phyloP scores from a whole-genome alignment of 2,888 invertebrate species.

The Noctua pronuba region DNA sequence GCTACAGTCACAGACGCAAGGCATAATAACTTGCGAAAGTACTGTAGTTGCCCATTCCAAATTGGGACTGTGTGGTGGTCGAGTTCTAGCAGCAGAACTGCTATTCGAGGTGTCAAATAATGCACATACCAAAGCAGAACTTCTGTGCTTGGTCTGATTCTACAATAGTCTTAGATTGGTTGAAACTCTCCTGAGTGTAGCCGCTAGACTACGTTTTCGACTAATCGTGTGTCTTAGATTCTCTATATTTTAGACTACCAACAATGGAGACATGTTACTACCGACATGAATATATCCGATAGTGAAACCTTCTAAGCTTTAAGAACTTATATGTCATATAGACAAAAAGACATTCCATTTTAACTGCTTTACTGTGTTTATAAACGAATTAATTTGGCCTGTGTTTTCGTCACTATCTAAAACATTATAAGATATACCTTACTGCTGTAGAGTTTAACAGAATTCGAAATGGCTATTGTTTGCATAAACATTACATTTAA shows the following conservation, averaged over 20 bases:
- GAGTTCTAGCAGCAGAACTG: constrained; percentile 5
- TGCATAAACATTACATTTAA: too few relatives aligned
- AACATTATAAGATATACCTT: constrained; percentile 13
- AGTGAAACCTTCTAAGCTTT: too few relatives aligned
- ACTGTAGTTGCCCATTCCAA: too few relatives aligned
- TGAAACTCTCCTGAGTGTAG: not conserved
- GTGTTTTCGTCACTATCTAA: not conserved
- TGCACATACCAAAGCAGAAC: not conserved
- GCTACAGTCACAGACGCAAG: too few relatives aligned
- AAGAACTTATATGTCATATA: not conserved
- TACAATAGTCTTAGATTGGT: not conserved
- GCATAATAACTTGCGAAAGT: too few relatives aligned
- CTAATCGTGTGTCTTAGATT: not conserved
- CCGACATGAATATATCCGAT: not conserved
- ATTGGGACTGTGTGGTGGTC: not conserved
- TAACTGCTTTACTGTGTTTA: not conserved
- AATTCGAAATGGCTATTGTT: not conserved
- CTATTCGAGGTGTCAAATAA: not conserved
- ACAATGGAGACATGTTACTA: not conserved
- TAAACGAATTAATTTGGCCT: not conserved
- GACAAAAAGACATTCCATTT: not conserved
- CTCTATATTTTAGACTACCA: not conserved
- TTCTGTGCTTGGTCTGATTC: not conserved
- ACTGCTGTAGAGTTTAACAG: constrained; percentile 15
- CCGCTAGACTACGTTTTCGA: not conserved